Base-by-base conservation (phyloP, 2,888 invertebrate genomes). In the Meteorus cinctellus region DNA sequence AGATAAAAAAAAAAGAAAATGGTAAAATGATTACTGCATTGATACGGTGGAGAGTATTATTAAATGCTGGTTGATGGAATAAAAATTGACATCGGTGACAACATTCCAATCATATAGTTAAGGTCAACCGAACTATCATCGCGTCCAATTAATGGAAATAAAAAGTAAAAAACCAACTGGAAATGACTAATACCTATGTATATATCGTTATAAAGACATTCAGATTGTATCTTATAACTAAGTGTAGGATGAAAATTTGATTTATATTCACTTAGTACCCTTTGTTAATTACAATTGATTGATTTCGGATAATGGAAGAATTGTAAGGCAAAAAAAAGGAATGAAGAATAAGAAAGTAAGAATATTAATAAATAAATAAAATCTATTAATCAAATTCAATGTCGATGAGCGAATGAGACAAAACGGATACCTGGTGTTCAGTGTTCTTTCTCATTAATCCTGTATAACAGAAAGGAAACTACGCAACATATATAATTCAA, bases 141-240 rank as follows among this genome's bases (percentile, higher is more conserved):
- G 78, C 81, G 80, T 81, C 81, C 80, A 77, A 80, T 69, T 76
- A 59, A 77, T 77, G 78, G 45, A 77, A 78, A 77, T 65, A 31
- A 79, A 12, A 72, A 68, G 60, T 71, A 70, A 79, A 68, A 76
- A 63, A 70, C 36, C 71, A 67, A 69, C 65, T 74, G 66, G 83
- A 34, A 81, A 80, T 75, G 83, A 84, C 81, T 83, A 85, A 83
- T 86, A 80, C 83, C 83, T 87, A 85, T 87, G 85, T 86, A 88
- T 83, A 82, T 86, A 86, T 83, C 84, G 84, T 86, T 87, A 86
- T 4, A 34, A 83, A 55, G 4, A 55, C n/a, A 19, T 55, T 84
- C 85, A 87, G 84, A 87, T 85, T 87, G 84, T 84, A 86, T 85
- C 84, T 85, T 85, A 85, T 48, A 70, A 31, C 65, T 75, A 63